These are phyloP conservation scores for Erythrocercus mccallii DNA, from an alignment of 2,113 vertebrate genomes.

Conservation along the genomic window DNA sequence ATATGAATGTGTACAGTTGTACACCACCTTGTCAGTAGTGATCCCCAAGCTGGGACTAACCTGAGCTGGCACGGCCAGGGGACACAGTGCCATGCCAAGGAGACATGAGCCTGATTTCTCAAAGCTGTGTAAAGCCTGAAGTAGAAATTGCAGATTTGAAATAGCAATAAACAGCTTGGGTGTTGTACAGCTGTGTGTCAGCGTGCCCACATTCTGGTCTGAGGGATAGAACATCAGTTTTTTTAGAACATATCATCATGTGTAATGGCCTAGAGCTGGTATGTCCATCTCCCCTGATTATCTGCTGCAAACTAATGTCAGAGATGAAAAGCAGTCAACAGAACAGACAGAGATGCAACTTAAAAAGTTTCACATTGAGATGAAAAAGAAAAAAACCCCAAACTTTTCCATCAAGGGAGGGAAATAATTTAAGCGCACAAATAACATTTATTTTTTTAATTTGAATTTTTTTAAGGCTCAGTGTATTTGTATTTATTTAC, in stretches of 20 bases:
- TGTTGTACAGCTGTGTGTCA: neutral
- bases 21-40: neutral
- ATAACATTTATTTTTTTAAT: neutral
- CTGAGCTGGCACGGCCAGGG: neutral
- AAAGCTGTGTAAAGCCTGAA: neutral
- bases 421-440: neutral
- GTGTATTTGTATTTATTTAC: neutral
- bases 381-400: neutral
- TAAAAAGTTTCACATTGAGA: neutral
- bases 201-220: neutral
- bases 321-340: neutral
- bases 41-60: neutral
- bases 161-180: neutral
- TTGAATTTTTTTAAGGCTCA: neutral
- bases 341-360: neutral
- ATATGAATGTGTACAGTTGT: no score
- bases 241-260: neutral
- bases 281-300: neutral
- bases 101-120: neutral
- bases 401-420: fast-evolving
- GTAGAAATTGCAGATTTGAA: neutral
- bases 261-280: neutral
- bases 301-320: neutral
- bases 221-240: neutral
- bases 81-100: neutral